Percentiles rank a stretch among this genome's conserved stretches.
phyloP scores from a whole-genome alignment of 1,140 invertebrate species.

The Euwallacea similis region DNA sequence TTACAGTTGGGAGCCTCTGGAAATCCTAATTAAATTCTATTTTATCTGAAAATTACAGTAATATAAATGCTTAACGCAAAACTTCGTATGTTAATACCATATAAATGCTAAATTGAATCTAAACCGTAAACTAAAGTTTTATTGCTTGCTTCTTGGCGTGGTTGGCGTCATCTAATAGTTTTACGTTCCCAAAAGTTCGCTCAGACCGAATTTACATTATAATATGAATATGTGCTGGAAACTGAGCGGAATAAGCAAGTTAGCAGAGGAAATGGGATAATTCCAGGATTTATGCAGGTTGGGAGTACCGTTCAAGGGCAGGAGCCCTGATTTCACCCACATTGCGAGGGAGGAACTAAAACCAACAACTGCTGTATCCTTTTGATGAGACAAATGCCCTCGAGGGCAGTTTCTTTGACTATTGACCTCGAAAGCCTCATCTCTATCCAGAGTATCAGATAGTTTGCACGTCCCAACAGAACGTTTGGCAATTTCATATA shows the following conservation, averaged over 20 bases:
- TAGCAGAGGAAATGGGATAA: constrained; percentile 12
- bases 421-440: background rate
- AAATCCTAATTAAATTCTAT: too few relatives aligned
- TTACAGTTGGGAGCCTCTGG: too few relatives aligned
- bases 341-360: background rate
- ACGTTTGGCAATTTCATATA: background rate
- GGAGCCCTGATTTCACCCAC: background rate
- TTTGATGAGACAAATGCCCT: background rate
- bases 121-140: constrained; percentile 23
- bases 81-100: background rate
- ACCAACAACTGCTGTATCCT: background rate
- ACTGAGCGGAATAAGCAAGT: constrained; percentile 10
- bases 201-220: constrained; percentile 15
- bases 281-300: background rate
- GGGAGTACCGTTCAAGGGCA: background rate
- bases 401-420: background rate
- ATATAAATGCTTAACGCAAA: background rate
- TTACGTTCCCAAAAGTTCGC: constrained; percentile 20
- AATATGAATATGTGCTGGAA: constrained; percentile 23
- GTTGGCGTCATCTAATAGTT: constrained; percentile 10
- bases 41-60: background rate
- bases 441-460: background rate
- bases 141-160: constrained; percentile 15
- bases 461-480: background rate
- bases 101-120: constrained; percentile 20